phyloP scores from a whole-genome alignment of 1,140 invertebrate species.

The Samia ricini region DNA sequence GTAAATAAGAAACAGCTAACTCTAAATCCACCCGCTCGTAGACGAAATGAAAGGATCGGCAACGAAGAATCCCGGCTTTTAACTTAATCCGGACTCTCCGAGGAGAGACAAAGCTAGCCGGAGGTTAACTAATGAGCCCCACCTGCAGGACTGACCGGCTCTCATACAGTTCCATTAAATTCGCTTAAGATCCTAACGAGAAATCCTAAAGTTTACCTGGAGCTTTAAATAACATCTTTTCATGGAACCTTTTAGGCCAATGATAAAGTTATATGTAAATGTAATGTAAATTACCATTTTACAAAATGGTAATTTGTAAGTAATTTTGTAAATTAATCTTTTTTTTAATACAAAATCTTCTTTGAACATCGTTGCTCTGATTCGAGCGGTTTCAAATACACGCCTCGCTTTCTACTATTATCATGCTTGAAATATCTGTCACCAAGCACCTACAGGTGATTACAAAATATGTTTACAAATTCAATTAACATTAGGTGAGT shows the following conservation, averaged over 20 bases:
- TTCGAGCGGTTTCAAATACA: too few relatives aligned
- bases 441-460: too few relatives aligned
- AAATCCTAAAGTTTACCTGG: not conserved
- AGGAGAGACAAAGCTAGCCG: constrained; percentile 6
- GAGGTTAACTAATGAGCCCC: constrained; percentile 1
- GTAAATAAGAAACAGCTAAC: constrained; percentile 27
- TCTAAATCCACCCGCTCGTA: constrained; percentile 25
- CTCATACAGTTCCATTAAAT: constrained; percentile 13
- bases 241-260: not conserved
- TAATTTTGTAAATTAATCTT: too few relatives aligned
- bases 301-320: not conserved
- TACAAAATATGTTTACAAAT: too few relatives aligned
- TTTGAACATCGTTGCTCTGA: too few relatives aligned
- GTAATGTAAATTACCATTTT: not conserved
- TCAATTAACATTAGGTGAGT: too few relatives aligned
- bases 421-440: too few relatives aligned
- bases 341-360: too few relatives aligned
- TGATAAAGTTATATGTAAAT: not conserved
- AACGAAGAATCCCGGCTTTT: constrained; percentile 21
- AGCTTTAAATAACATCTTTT: not conserved
- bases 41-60: constrained; percentile 22
- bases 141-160: not conserved
- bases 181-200: constrained; percentile 11
- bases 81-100: constrained; percentile 22
- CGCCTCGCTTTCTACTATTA: too few relatives aligned